These are phyloP conservation scores for Mystacides longicornis DNA, from an alignment of 2,888 invertebrate genomes.

Conservation along the genomic window DNA sequence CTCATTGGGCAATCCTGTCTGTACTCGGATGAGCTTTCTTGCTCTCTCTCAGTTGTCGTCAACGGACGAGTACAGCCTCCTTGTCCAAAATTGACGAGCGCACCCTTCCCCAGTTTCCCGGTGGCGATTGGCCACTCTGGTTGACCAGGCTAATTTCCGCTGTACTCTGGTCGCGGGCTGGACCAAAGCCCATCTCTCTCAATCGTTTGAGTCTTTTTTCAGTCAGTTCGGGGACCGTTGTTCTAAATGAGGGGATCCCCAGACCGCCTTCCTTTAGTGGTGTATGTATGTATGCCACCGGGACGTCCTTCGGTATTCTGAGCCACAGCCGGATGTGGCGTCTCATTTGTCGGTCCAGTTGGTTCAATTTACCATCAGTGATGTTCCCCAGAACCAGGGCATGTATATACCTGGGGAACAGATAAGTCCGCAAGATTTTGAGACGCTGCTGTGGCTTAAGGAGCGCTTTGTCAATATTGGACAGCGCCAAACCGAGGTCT, in stretches of 20 bases:
- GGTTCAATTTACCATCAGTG: background rate
- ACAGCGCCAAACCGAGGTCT: background rate
- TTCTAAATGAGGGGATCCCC: background rate
- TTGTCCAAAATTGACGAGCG: background rate
- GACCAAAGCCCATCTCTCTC: background rate
- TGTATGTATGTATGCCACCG: conserved; percentile 5
- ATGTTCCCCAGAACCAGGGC: background rate
- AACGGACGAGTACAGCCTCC: background rate
- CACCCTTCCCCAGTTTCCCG: background rate
- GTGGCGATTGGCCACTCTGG: background rate
- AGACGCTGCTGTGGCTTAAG: conserved; percentile 11
- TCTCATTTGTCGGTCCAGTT: background rate
- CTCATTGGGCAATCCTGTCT: conserved; percentile 16
- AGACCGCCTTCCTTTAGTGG: conserved; percentile 1
- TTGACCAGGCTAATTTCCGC: background rate
- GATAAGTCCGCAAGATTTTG: background rate
- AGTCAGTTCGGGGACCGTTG: background rate
- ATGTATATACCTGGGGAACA: conserved; percentile 1
- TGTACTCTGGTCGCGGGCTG: background rate
- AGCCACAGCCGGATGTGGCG: background rate
- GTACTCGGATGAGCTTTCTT: background rate
- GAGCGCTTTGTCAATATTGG: background rate
- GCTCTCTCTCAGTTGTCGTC: background rate
- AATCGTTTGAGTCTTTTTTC: background rate
- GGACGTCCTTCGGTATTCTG: background rate